Conservation (phyloP, 2,888 invertebrate species). For the Cryptophagus acutangulus region DNA sequence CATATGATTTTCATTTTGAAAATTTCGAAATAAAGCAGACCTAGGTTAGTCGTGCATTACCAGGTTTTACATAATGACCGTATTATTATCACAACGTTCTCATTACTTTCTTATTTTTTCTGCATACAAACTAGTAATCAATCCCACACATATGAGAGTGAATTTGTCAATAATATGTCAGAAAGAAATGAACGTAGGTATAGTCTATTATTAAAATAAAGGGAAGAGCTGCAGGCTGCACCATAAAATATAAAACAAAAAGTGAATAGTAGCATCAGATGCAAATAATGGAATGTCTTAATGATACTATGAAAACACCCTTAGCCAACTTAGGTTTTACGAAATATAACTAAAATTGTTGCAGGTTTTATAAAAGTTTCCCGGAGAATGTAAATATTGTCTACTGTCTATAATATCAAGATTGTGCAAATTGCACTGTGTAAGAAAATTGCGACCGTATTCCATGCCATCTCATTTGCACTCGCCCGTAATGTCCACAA, state of each 20-base stretch:
- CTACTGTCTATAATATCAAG: constrained; percentile 44
- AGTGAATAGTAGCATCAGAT: constrained; percentile 47
- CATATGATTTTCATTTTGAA: constrained; percentile 44
- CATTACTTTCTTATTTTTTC: constrained; percentile 1
- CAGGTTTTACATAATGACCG: constrained; percentile 44
- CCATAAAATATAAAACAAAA: constrained; percentile 43
- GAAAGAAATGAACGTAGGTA: too few relatives aligned
- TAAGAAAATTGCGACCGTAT: constrained; percentile 31
- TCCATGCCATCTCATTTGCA: constrained; percentile 23
- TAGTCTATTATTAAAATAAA: too few relatives aligned
- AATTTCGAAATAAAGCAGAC: constrained; percentile 36
- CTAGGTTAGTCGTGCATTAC: constrained; percentile 43
- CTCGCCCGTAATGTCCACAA: background rate
- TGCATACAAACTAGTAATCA: too few relatives aligned
- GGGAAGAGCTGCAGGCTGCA: too few relatives aligned
- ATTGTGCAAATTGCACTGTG: constrained; percentile 46
- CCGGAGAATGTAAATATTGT: constrained; percentile 46
- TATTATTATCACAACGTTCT: constrained; percentile 4
- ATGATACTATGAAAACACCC: constrained; percentile 40
- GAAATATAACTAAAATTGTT: constrained; percentile 41
- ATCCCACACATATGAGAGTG: too few relatives aligned
- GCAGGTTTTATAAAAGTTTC: constrained; percentile 44
- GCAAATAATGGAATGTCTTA: constrained; percentile 49
- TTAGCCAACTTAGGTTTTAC: constrained; percentile 39
- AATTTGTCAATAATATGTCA: too few relatives aligned